Conservation (phyloP, 2,113 vertebrate genomes). For the Poeciliopsis occidentalis region DNA sequence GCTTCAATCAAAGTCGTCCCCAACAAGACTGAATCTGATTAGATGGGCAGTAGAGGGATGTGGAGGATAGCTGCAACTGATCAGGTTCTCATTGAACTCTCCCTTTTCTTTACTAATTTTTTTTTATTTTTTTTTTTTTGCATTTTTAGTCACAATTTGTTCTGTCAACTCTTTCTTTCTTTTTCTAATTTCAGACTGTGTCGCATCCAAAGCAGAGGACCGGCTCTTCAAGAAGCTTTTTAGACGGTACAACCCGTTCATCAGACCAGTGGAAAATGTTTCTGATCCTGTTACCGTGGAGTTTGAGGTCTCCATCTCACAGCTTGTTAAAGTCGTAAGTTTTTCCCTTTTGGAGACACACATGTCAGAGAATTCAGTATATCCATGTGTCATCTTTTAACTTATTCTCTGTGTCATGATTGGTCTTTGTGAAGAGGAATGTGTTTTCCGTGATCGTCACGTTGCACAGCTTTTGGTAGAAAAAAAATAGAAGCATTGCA, state of each 20-base stretch:
- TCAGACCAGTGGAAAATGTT: constrained; percentile 94
- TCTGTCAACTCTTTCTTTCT: constrained; percentile 1
- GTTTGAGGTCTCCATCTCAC: constrained; percentile 95
- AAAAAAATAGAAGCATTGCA: too few relatives aligned
- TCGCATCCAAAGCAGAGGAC: constrained; percentile 86
- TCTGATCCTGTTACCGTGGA: constrained; percentile 92
- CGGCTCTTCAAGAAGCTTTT: constrained; percentile 89
- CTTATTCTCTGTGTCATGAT: too few relatives aligned
- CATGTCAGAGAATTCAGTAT: too few relatives aligned
- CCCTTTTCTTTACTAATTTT: background rate
- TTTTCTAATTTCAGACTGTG: too few relatives aligned
- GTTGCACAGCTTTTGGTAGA: too few relatives aligned
- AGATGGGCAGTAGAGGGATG: background rate
- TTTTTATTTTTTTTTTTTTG: background rate
- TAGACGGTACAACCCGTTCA: constrained; percentile 90
- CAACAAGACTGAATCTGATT: background rate
- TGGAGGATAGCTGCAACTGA: constrained; percentile 3
- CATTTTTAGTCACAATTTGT: background rate
- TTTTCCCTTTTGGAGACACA: background rate
- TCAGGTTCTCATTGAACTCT: background rate
- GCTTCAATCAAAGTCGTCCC: constrained; percentile 9
- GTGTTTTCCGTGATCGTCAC: too few relatives aligned
- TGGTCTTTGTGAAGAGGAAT: too few relatives aligned
- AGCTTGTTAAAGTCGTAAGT: constrained; percentile 96
- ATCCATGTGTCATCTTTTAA: too few relatives aligned